Base-by-base conservation (phyloP, 2,113 vertebrate genomes). In the Psophia crepitans region DNA sequence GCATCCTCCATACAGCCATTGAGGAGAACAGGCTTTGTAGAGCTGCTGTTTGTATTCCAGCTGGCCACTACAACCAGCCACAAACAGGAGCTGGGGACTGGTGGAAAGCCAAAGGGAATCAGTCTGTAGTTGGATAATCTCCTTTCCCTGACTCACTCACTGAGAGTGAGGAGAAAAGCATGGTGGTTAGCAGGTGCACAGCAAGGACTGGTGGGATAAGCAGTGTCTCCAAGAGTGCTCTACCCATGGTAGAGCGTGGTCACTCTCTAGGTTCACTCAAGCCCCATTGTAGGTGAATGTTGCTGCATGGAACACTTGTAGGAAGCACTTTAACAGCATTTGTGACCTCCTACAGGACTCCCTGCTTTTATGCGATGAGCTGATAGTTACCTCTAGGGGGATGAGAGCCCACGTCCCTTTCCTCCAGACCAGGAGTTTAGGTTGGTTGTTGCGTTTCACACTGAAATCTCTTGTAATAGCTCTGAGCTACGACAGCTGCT, bases 1-100 rank as follows among this genome's bases (percentile, higher is more conserved):
- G 39, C 46, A 39, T 82, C 33, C 11, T 57, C 65, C 0, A 0
- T 27, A 11, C 4, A 83, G 56, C 49, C 46, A 6, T 6, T 57
- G 46, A 65, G 81, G 33, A 60, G 75, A 8, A 4, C 2, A 1
- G 43, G 32, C 21, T 83, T 71, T 87, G 44, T 51, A 65, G 33
- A 77, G 35, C 49, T 79, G 28, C 43, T 23, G 2, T 7, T 46
- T 60, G 10, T 57, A n/a, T 73, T 21, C 35, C 24, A 11, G 20
- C 37, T 90, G 46, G 10, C 24, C 17, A 3, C n/a, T 79, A 12
- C 23, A 82, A 2, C 14, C 46, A 75, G 44, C 44, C 69, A 87
- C 22, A 79, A 75, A 39, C 33, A n/a, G 63, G 43, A 41, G 26
- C 15, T 57, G 43, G 32, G 15, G 28, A 28, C 54, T 78, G 44